Conservation (phyloP, 2,888 invertebrate species). For the Spatulosminthurus flaviceps region DNA sequence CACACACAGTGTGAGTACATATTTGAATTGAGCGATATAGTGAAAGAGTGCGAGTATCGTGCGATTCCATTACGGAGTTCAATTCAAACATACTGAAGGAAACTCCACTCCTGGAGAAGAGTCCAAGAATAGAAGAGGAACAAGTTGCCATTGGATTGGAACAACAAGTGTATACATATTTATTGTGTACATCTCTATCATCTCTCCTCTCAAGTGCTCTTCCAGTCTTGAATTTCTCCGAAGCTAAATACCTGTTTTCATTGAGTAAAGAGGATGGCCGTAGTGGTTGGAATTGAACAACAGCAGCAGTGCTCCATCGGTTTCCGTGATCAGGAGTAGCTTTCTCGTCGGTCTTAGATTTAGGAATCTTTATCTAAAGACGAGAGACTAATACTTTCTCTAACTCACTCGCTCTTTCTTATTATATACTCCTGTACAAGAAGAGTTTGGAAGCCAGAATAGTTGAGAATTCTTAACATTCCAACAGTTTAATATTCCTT, state of each 20-base stretch:
- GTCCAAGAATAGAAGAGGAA: background rate
- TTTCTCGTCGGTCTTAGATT: constrained; percentile 14
- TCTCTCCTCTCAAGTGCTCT: background rate
- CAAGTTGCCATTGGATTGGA: background rate
- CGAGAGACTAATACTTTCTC: background rate
- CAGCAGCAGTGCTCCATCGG: background rate
- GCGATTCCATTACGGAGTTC: background rate
- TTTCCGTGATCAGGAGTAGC: background rate
- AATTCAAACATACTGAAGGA: constrained; percentile 37
- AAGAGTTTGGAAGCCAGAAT: background rate
- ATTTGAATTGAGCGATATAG: background rate
- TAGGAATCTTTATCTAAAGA: constrained; percentile 13
- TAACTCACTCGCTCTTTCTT: background rate
- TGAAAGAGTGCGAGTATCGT: no score
- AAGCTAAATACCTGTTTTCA: constrained; percentile 13
- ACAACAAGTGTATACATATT: background rate
- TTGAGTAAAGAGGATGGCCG: constrained; percentile 36
- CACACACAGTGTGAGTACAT: background rate
- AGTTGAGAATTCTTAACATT: constrained; percentile 11
- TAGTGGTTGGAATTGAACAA: background rate
- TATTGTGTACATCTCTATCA: background rate
- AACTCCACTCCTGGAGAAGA: constrained; percentile 31
- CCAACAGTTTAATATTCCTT: constrained; percentile 1
- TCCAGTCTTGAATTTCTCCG: background rate
- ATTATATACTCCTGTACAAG: background rate